Percentiles rank a stretch among this genome's conserved stretches.
Conservation (phyloP, 2,113 vertebrate genomes). For the Nycticryphes semicollaris region DNA sequence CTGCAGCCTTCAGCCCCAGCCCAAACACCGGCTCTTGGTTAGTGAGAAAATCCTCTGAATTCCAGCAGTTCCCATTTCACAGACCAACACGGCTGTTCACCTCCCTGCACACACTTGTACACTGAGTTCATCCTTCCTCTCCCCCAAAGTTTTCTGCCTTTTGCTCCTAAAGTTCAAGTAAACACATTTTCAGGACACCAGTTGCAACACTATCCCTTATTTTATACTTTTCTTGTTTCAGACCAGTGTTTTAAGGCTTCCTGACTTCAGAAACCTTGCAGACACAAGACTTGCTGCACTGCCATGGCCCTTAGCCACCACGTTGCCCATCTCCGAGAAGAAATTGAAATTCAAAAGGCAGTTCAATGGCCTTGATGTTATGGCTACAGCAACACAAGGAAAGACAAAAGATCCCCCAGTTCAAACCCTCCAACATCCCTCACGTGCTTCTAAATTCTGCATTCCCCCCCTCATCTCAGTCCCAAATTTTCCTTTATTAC, state of each 20-base stretch:
- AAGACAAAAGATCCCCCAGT: neutral
- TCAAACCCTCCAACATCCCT: neutral
- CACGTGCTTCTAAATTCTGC: neutral
- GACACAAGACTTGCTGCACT: neutral
- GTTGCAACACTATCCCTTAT: neutral
- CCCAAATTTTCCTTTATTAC: neutral
- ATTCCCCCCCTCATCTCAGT: neutral
- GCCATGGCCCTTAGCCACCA: neutral
- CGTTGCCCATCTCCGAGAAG: neutral
- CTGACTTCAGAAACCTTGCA: neutral
- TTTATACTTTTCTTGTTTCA: neutral
- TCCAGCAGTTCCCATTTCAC: conserved; percentile 27
- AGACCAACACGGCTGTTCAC: neutral
- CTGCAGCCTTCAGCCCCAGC: neutral
- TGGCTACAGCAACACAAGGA: neutral
- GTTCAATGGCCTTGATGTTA: neutral
- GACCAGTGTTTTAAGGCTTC: neutral
- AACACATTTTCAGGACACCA: neutral
- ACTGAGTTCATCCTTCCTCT: neutral
- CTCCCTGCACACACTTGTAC: neutral
- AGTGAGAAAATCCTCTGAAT: neutral
- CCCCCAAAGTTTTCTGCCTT: neutral
- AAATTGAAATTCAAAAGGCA: neutral
- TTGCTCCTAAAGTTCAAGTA: neutral
- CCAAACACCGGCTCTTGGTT: neutral